A percentile compares a stretch with the other conserved stretches of the same genome.
These are phyloP conservation scores for Meles meles DNA, from an alignment of 2,113 vertebrate genomes.

Conservation along the genomic window DNA sequence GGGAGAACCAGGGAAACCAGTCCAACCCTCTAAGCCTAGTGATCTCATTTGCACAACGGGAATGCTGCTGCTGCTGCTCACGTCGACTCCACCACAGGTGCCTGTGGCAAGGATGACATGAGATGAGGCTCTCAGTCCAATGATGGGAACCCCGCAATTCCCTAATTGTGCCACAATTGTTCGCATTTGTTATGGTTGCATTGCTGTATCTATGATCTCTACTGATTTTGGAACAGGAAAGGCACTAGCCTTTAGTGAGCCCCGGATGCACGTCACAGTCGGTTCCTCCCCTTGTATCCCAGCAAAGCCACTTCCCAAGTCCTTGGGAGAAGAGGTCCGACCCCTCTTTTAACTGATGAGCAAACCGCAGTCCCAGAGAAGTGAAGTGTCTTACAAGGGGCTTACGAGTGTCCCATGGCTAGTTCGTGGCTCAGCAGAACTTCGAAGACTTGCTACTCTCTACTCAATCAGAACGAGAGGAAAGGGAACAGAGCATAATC, in stretches of 20 bases:
- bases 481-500: not conserved
- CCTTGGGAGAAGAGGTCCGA: not conserved
- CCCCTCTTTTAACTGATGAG: not conserved
- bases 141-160: not conserved
- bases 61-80: not conserved
- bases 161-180: not conserved
- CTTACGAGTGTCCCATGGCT: not conserved
- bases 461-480: not conserved
- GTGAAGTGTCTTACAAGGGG: not conserved
- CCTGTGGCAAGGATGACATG: not conserved
- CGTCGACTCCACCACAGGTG: no score
- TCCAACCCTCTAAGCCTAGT: not conserved
- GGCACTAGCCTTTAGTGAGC: not conserved
- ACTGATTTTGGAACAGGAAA: not conserved
- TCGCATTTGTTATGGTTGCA: not conserved
- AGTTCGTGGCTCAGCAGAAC: not conserved
- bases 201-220: not conserved
- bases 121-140: not conserved
- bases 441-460: not conserved
- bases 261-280: not conserved
- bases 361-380: not conserved
- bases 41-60: not conserved
- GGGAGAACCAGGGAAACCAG: not conserved
- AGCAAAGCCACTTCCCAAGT: not conserved
- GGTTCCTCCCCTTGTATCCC: not conserved